A percentile compares a stretch with the other conserved stretches of the same genome.
Evolutionary conservation across 2,113 vertebrate genomes (phyloP).

Genomic region (Otocyon megalotis): DNA sequence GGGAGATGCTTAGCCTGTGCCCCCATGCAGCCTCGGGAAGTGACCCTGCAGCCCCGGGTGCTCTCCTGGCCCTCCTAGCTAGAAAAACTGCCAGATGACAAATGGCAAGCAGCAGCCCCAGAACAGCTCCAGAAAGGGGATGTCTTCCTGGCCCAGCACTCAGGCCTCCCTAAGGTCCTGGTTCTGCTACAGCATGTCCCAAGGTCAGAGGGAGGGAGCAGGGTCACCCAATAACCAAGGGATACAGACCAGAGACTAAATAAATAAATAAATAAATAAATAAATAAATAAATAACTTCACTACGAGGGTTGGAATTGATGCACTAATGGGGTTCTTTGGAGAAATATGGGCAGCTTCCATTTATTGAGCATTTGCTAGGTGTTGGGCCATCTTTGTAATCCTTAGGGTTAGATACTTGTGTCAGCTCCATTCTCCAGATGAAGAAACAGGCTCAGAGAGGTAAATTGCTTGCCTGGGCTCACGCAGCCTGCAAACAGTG

Average conservation of each 20-base stretch:
- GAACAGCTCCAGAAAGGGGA: not conserved
- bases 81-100: not conserved
- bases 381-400: not conserved
- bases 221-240: not conserved
- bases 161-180: fast-evolving
- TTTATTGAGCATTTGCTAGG: not conserved
- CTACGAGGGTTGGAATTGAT: too few relatives aligned
- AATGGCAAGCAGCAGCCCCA: too few relatives aligned
- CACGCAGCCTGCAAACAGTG: not conserved
- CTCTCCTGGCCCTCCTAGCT: not conserved
- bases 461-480: not conserved
- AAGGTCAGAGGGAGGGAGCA: not conserved
- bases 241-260: not conserved
- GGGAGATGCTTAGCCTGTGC: not conserved
- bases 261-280: too few relatives aligned
- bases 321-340: not conserved
- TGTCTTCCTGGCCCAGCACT: not conserved
- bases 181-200: not conserved
- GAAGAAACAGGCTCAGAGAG: not conserved
- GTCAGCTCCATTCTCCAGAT: not conserved
- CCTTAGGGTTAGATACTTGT: not conserved
- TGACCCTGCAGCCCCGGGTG: fast-evolving
- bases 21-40: fast-evolving
- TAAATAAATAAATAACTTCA: conserved; percentile 54
- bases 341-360: not conserved